Conservation (phyloP, 2,888 invertebrate genomes). For the Xylophagus ater region DNA sequence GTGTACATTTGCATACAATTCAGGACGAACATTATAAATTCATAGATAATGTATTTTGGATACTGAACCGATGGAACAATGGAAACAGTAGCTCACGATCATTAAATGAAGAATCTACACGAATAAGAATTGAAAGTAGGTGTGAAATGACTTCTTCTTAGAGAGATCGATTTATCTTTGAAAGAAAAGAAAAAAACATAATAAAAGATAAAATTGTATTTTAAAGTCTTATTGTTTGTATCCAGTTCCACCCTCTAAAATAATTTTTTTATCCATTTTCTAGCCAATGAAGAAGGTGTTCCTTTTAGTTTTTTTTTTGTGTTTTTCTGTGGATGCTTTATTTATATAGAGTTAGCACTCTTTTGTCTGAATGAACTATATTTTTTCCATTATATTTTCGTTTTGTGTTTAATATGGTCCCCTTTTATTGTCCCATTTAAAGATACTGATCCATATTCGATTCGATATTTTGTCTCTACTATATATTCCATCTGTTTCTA, state of each 20-base stretch:
- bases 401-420: slow-evolving; percentile 1
- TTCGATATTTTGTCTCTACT: background rate
- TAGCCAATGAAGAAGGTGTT: background rate
- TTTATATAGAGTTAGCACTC: background rate
- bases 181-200: background rate
- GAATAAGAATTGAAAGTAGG: slow-evolving; percentile 10
- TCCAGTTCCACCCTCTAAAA: background rate
- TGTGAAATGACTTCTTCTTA: slow-evolving; percentile 14
- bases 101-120: background rate
- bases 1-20: slow-evolving; percentile 17
- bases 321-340: background rate
- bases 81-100: background rate
- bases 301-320: background rate
- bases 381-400: slow-evolving; percentile 6
- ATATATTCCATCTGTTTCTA: slow-evolving; percentile 10
- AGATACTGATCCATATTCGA: background rate
- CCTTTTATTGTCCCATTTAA: background rate
- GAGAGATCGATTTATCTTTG: slow-evolving; percentile 6
- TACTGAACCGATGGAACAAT: background rate
- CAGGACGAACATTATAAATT: slow-evolving; percentile 4
- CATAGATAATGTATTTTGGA: background rate
- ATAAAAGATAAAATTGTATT: background rate
- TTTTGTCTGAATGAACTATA: background rate
- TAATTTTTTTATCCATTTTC: background rate
- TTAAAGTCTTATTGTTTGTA: background rate